phyloP scores from a whole-genome alignment of 2,888 invertebrate species.

The Tinea semifulvella region DNA sequence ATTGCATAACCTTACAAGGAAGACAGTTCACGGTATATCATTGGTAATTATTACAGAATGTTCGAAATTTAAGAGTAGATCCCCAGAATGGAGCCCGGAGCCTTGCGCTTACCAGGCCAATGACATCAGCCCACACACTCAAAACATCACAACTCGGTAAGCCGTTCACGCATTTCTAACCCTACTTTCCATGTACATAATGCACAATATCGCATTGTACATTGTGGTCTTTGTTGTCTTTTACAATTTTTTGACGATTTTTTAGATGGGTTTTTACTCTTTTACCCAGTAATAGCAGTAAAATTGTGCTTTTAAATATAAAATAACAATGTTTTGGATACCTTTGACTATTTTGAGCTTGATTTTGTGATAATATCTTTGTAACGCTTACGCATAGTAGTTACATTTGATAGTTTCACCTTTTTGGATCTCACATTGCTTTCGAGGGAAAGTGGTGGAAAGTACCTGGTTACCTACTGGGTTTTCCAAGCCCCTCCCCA shows the following conservation, averaged over 20 bases:
- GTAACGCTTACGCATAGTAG: too few species aligned
- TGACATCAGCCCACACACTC: constrained; percentile 44
- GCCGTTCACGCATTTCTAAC: not conserved
- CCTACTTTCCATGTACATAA: not conserved
- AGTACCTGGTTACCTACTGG: too few species aligned
- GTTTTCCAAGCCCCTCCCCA: too few species aligned
- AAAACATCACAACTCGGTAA: constrained; percentile 28
- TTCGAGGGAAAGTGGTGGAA: too few species aligned
- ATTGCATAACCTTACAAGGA: too few species aligned
- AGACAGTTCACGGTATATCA: too few species aligned
- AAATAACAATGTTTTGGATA: constrained; percentile 9
- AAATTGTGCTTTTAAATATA: constrained; percentile 6
- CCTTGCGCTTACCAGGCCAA: constrained; percentile 49
- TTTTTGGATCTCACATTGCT: too few species aligned
- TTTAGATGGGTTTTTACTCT: constrained; percentile 11
- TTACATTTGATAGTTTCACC: too few species aligned
- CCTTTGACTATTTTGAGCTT: too few species aligned
- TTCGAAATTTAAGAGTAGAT: too few species aligned
- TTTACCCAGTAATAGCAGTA: constrained; percentile 11
- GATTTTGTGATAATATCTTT: too few species aligned
- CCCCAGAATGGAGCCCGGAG: constrained; percentile 39
- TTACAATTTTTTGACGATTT: constrained; percentile 5
- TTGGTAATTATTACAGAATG: too few species aligned
- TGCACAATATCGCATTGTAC: not conserved
- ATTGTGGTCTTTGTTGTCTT: not conserved